Evolutionary conservation across 1,140 invertebrate genomes (phyloP).

Genomic region (Amphibalanus amphitrite): DNA sequence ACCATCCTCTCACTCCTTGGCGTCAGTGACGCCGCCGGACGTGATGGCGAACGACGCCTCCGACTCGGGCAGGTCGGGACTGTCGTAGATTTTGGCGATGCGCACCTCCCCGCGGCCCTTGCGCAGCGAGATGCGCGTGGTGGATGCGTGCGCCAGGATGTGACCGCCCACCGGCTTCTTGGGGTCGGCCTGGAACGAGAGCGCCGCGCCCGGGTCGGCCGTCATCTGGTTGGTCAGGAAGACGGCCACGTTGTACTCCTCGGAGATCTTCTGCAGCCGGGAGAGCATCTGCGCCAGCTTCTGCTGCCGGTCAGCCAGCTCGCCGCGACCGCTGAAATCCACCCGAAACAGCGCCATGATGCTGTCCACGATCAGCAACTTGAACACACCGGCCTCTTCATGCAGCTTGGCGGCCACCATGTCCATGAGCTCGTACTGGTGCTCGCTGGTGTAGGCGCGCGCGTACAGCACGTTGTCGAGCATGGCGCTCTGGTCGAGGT

Average conservation of each 20-base stretch:
- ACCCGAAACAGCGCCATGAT: slow-evolving; percentile 67
- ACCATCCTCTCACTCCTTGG: slow-evolving; percentile 31
- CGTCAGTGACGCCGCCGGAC: slow-evolving; percentile 49
- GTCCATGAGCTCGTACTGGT: slow-evolving; percentile 59
- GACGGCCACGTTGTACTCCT: slow-evolving; percentile 68
- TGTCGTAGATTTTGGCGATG: slow-evolving; percentile 64
- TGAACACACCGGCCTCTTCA: slow-evolving; percentile 59
- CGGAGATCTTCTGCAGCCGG: slow-evolving; percentile 54
- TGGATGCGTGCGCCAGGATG: slow-evolving; percentile 63
- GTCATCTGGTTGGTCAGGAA: slow-evolving; percentile 78
- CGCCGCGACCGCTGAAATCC: slow-evolving; percentile 57
- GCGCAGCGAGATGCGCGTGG: slow-evolving; percentile 47
- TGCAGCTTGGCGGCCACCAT: slow-evolving; percentile 64
- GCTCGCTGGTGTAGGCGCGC: slow-evolving; percentile 47
- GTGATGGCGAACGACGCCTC: slow-evolving; percentile 64
- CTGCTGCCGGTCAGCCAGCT: slow-evolving; percentile 60
- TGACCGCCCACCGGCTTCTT: slow-evolving; percentile 69
- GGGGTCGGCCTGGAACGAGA: slow-evolving; percentile 51
- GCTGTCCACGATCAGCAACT: slow-evolving; percentile 37
- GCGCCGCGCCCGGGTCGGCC: slow-evolving; percentile 51
- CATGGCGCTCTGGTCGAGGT: slow-evolving; percentile 52
- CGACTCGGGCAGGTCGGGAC: slow-evolving; percentile 59
- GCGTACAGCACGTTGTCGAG: slow-evolving; percentile 64
- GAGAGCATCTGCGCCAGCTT: slow-evolving; percentile 61
- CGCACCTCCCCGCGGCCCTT: slow-evolving; percentile 54